A percentile compares a stretch with the other conserved stretches of the same genome.
Evolutionary conservation across 2,113 vertebrate species (phyloP).

Genomic region (Marcusenius ussheri): DNA sequence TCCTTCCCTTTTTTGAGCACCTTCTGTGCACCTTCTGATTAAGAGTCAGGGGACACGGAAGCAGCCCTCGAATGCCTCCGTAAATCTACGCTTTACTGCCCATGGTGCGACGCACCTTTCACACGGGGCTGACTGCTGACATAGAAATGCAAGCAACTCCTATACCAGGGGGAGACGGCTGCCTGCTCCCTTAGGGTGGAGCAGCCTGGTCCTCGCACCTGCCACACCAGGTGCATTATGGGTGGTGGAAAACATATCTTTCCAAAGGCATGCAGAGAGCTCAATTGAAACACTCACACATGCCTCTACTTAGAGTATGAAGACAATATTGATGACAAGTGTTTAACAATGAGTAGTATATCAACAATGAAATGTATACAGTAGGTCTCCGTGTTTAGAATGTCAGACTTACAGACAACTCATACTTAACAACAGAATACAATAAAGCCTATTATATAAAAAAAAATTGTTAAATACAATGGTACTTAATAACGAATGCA

Average conservation of each 20-base stretch:
- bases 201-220: background rate
- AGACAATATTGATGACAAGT: background rate
- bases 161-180: background rate
- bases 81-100: conserved; percentile 23
- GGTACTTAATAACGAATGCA: background rate
- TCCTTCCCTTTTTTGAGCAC: conserved; percentile 20
- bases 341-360: background rate
- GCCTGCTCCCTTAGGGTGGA: background rate
- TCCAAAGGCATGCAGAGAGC: background rate
- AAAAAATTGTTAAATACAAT: background rate
- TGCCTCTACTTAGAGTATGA: background rate
- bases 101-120: conserved; percentile 16
- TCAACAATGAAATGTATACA: background rate
- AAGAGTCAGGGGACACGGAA: conserved; percentile 16
- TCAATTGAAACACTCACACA: background rate
- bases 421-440: background rate
- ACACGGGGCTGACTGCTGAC: background rate
- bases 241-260: background rate
- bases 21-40: conserved; percentile 21
- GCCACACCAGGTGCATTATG: background rate
- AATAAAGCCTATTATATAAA: background rate
- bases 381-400: background rate
- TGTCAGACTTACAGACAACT: background rate
- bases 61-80: background rate
- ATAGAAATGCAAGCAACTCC: background rate